Base-by-base conservation (phyloP, 2,888 invertebrate species). In the Lasiommata megera region DNA sequence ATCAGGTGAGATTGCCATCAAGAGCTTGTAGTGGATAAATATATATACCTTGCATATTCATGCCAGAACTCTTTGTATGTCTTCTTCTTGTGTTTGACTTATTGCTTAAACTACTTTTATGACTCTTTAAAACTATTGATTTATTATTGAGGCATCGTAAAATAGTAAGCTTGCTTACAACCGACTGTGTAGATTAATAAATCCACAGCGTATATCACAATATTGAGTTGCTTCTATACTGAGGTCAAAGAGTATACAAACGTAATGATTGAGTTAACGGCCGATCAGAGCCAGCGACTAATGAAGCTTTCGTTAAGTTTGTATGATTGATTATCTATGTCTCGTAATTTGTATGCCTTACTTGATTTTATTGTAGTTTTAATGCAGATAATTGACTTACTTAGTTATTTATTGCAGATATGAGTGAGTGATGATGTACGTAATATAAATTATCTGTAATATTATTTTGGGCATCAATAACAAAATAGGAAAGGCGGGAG, bases 91-190 rank as follows among this genome's bases (percentile, higher is more conserved):
- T 34, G 9, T 1, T 11, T 34, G 9, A 3, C 46, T 29, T 46
- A 16, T 46, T 8, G 9, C 28, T 41, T 23, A 11, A n/a, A 16
- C 1, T 31, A 6, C 9, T 46, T 16, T 31, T 28, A 28, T 75
- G 70, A 65, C 61, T 76, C 78, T 74, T 79, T 75, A 73, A 73
- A 73, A 73, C 70, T 65, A 63, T 62, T 72, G 71, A 82, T 82
- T 80, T 80, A 81, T 79, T 74, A 60, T 64, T 61, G 61, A 56
- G 46, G 60, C 58, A 58, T 57, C 54, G 41, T 56, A 53, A 52
- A 56, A 58, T 40, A 54, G 48, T 50, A 36, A 28, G 55, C 28
- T 34, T 44, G 47, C 38, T 46, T 51, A 43, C 40, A 54, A 46
- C 40, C 29, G 29, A 46, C 9, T 41, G 41, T 36, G 36, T 37